A percentile compares a stretch with the other conserved stretches of the same genome.
Evolutionary conservation across 2,113 vertebrate species (phyloP).

Genomic region (Varanus komodoensis): DNA sequence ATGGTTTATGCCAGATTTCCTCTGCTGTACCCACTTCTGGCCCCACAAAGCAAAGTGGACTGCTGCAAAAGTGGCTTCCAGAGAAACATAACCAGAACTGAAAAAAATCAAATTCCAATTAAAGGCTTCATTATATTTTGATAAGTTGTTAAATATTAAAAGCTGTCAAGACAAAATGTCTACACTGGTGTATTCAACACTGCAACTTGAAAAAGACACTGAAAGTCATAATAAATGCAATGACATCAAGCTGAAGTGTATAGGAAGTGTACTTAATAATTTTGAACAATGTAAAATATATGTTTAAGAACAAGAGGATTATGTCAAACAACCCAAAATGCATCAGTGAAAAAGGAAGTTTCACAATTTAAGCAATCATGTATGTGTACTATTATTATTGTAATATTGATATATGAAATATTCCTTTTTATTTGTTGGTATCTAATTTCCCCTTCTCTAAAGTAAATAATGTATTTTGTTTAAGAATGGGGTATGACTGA

Average conservation of each 20-base stretch:
- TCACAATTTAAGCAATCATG: neutral
- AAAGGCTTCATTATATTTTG: constrained; percentile 44
- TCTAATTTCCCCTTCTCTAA: neutral
- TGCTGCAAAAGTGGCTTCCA: constrained; percentile 78
- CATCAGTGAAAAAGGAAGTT: neutral
- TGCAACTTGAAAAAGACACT: constrained; percentile 33
- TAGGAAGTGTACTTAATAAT: constrained; percentile 27
- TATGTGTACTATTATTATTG: neutral
- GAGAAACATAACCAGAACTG: constrained; percentile 72
- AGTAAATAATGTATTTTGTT: constrained; percentile 13
- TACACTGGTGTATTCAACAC: neutral
- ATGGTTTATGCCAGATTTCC: constrained; percentile 75
- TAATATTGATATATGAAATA: neutral
- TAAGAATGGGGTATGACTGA: neutral
- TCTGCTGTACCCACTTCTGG: constrained; percentile 55
- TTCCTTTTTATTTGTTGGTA: neutral
- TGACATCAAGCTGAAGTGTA: constrained; percentile 14
- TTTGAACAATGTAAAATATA: constrained; percentile 9
- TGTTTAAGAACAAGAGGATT: neutral
- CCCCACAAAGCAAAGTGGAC: constrained; percentile 79
- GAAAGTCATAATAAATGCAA: constrained; percentile 24
- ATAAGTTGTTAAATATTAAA: neutral
- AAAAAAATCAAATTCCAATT: constrained; percentile 64
- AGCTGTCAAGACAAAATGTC: neutral
- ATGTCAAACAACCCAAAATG: constrained; percentile 10